Evolutionary conservation across 2,888 invertebrate species (phyloP).

Genomic region (Alitta virens): DNA sequence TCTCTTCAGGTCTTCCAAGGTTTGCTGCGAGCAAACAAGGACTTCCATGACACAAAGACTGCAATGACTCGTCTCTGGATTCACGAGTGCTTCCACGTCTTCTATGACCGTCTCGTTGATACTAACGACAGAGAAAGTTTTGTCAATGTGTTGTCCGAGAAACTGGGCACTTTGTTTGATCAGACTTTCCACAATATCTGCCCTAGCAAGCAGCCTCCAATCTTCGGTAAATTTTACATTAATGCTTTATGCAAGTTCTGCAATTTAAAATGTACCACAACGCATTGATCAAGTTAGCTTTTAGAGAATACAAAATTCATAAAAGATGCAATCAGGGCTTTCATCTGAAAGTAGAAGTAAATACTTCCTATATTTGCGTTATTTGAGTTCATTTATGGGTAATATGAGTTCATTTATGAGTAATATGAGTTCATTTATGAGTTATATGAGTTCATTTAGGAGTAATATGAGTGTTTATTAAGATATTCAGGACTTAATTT

Average conservation of each 20-base stretch:
- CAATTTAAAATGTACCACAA: neutral
- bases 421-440: no score
- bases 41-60: constrained; percentile 72
- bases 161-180: constrained; percentile 78
- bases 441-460: no score
- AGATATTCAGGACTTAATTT: no score
- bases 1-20: constrained; percentile 72
- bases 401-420: no score
- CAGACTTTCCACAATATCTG: constrained; percentile 77
- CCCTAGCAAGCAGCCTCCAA: constrained; percentile 68
- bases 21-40: constrained; percentile 72
- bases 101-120: constrained; percentile 78
- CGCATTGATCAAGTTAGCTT: neutral
- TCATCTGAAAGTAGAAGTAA: no score
- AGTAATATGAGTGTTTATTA: no score
- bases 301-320: neutral
- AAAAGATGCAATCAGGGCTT: no score
- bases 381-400: no score
- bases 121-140: constrained; percentile 79
- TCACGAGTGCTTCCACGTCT: constrained; percentile 81
- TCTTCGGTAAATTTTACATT: constrained; percentile 55
- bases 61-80: constrained; percentile 79
- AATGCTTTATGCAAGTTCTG: neutral
- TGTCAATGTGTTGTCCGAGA: constrained; percentile 68
- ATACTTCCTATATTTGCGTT: no score